These are phyloP conservation scores for Campoplex nolae DNA, from an alignment of 2,888 invertebrate species.

Conservation along the genomic window DNA sequence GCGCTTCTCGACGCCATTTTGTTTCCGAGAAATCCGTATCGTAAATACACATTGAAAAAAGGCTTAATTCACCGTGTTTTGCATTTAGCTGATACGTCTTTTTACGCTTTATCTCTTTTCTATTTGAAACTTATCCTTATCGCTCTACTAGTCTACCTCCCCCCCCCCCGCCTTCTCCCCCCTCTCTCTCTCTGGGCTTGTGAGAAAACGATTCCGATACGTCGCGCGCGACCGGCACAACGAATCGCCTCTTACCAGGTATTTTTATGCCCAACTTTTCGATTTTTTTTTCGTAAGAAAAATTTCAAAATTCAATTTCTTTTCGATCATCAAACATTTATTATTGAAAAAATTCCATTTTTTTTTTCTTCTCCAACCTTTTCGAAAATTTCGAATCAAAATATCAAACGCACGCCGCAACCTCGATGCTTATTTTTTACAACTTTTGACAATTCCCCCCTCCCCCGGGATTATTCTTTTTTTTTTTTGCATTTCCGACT, in stretches of 20 bases:
- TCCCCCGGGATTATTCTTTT: too few relatives aligned
- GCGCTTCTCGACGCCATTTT: not conserved
- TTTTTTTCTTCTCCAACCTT: not conserved
- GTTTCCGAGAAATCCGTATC: conserved; percentile 17
- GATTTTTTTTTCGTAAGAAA: not conserved
- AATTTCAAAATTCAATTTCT: not conserved
- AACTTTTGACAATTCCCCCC: too few relatives aligned
- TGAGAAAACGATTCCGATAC: not conserved
- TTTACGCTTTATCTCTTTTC: conserved; percentile 2
- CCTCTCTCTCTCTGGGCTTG: not conserved
- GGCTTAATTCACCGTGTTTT: not conserved
- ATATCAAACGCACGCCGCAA: not conserved
- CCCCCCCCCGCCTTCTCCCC: not conserved
- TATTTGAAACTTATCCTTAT: conserved; percentile 18
- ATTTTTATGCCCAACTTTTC: not conserved
- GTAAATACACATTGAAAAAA: not conserved
- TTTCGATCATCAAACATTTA: not conserved
- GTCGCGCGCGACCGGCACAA: not conserved
- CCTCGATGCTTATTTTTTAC: not conserved
- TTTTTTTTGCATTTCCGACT: not conserved
- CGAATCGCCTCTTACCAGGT: not conserved
- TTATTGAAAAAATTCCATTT: not conserved
- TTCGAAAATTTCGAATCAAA: not conserved
- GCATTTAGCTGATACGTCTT: not conserved
- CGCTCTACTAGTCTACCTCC: not conserved